These are phyloP conservation scores for Zonotrichia leucophrys DNA, from an alignment of 2,113 vertebrate species.

Conservation along the genomic window DNA sequence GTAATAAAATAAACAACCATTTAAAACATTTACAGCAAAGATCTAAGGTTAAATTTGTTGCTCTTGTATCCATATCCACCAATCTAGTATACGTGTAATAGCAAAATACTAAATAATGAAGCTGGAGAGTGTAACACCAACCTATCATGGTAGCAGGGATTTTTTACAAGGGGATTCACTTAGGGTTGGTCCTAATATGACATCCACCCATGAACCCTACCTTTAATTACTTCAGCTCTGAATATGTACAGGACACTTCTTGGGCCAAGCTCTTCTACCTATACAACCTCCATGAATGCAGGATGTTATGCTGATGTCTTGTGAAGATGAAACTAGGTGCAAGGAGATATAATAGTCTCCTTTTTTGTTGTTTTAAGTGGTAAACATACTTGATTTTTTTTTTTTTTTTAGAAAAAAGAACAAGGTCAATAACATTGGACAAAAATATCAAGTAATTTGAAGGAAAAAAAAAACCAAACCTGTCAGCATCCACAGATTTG, in stretches of 20 bases:
- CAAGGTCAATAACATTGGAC: not conserved
- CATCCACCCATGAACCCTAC: not conserved
- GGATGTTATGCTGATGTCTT: not conserved
- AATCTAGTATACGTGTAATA: not conserved
- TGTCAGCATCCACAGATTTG: not conserved
- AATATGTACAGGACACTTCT: not conserved
- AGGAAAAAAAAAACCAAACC: not conserved
- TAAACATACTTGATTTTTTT: not conserved
- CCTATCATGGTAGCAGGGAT: not conserved
- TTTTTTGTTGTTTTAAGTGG: not conserved
- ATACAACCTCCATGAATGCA: not conserved
- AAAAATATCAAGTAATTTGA: not conserved
- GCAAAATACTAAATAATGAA: not conserved
- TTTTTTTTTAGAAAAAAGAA: not conserved
- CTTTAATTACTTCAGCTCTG: not conserved
- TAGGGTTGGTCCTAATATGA: not conserved
- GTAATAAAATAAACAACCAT: not conserved
- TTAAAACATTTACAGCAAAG: not conserved
- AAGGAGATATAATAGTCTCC: not conserved
- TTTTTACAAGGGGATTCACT: not conserved
- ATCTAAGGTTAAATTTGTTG: not conserved
- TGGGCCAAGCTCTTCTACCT: not conserved
- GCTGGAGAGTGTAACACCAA: not conserved
- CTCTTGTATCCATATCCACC: conserved; percentile 68
- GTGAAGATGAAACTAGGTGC: not conserved